Evolutionary conservation across 1,140 invertebrate genomes (phyloP), one percentile per base, ranked within the genome.

Genomic region (Pissodes strobi): DNA sequence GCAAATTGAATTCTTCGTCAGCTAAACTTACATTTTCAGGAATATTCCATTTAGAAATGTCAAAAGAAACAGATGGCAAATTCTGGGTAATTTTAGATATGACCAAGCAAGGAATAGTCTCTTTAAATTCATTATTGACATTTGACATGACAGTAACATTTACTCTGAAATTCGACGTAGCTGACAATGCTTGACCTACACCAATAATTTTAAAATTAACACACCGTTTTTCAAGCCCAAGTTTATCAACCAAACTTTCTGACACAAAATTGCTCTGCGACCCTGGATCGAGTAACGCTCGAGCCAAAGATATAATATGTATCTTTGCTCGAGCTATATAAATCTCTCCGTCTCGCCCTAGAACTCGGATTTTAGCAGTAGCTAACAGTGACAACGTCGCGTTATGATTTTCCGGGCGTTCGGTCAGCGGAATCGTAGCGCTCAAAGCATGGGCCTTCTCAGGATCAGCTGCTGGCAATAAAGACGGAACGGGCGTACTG

Each of bases 131-230:
- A 52, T 46, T 19, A 19, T 52, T 30, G 9, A 30, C 10, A 6
- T 52, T 52, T 15, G 48, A 52, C 27, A 52, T 52, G 17, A 52
- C 17, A 13, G 22, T 52, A 52, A n/a, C 23, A 46, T 52, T 52
- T 8, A 34, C 15, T 15, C 30, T 34, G 4, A 2, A 52, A 27
- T 19, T 52, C 8, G 19, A 25, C 12, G 13, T 52, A 6, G 48
- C 15, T 2, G 23, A 27, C 25, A 52, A 18, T 1, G 48, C 27
- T 18, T 52, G 6, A 52, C 48, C 48, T 2, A 52, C 23, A 13
- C 48, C 48, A 9, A 27, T 12, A 17, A 52, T 27, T 15, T 52
- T 12, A 52, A 52, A 52, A 52, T 52, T 52, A 27, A 34, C 48
- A 27, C 22, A 18, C 4, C 3, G 15, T 30, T 34, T 52, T 34